phyloP scores from a whole-genome alignment of 2,113 vertebrate species.

The Vulpes vulpes region DNA sequence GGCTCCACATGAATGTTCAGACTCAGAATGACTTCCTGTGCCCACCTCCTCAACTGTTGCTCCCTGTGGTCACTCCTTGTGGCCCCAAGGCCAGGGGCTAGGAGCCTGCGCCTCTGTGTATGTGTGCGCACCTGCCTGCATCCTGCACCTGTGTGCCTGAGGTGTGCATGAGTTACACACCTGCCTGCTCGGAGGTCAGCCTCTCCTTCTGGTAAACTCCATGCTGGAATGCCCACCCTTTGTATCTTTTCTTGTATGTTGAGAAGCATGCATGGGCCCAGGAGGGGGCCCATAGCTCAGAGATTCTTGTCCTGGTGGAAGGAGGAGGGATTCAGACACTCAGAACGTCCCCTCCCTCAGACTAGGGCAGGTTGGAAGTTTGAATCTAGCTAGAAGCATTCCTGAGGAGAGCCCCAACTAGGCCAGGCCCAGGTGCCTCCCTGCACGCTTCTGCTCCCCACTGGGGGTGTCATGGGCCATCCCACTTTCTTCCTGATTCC shows the following conservation, averaged over 20 bases:
- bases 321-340: neutral
- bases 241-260: neutral
- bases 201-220: neutral
- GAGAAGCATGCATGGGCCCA: neutral
- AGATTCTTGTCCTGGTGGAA: neutral
- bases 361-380: neutral
- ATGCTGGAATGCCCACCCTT: neutral
- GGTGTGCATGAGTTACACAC: rapidly evolving
- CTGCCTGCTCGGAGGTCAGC: neutral
- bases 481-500: neutral
- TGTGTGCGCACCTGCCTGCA: neutral
- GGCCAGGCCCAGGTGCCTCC: neutral
- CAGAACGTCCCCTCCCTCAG: neutral
- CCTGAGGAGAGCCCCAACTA: neutral
- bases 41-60: neutral
- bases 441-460: neutral
- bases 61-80: neutral
- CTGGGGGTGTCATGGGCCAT: neutral
- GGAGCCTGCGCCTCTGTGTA: neutral
- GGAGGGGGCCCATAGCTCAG: neutral
- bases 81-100: neutral
- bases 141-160: rapidly evolving
- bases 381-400: neutral
- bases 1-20: neutral
- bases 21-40: neutral